Base-by-base conservation (phyloP, 1,140 invertebrate species). In the Hermatobates lingyangjiaoensis region DNA sequence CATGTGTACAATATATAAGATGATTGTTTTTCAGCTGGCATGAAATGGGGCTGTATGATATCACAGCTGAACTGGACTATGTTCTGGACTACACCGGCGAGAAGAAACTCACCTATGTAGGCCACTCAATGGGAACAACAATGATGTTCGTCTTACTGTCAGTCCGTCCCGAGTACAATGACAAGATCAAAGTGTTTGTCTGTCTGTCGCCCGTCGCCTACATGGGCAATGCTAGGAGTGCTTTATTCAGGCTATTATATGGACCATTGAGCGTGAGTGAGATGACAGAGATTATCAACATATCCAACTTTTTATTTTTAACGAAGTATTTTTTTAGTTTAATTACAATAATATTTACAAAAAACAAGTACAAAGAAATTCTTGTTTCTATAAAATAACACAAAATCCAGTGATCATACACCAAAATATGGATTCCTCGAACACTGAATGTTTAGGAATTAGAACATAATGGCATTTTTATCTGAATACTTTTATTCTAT, bases 191-290 rank as follows among this genome's bases (percentile, higher is more conserved):
- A 23, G 62, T 68, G 53, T 74, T 83, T 67, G 69, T 76, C 45
- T 72, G 70, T 52, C 64, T 92, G 34, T 87, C 81, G 1, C 87
- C 87, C 1, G 74, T 87, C 0, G 79, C 76, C 0, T 84, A 71
- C 57, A 55, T 55, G 54, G 38, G 49, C 15, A 48, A 55, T 23
- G 52, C 52, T n/a, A 51, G 44, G 24, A 51, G 49, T 23, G 14
- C 46, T 10, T n/a, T 55, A 18, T 55, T 55, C 26, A 26, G 54
- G n/a, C 23, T 55, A 24, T 38, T 55, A 10, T 55, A 55, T 45
- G 54, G 54, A 45, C 54, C 54, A 23, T 18, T 55, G 21, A 45
- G 34, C 15, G 54, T 55, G 38, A 51, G 54, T 55, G 48, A 5
- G 21, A n/a, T n/a, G n/a, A n/a, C n/a, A n/a, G n/a, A 23, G 15